Base-by-base conservation (phyloP, 2,797 vertebrate species). In the Rhinoraja longicauda region DNA sequence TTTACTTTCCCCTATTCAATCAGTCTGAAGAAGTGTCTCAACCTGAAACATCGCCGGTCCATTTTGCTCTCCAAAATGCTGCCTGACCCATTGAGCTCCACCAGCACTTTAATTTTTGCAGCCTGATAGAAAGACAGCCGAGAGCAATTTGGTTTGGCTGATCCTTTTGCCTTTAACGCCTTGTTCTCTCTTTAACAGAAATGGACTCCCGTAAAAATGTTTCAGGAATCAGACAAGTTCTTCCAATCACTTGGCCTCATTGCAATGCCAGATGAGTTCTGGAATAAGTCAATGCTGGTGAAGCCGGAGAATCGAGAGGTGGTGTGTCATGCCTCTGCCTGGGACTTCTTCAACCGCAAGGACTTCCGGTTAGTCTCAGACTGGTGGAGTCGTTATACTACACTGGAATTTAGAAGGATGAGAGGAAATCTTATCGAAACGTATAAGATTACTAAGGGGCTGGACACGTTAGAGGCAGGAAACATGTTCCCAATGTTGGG, bases 321-420 rank as follows among this genome's bases (percentile, higher is more conserved):
- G 93, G 98, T 99, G 84, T 99, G 98, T 93, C 98, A 99, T 0
- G 98, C 98, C 70, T 99, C 98, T 0, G 98, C 98, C 45, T 99
- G 98, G 98, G 98, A 99, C 94, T 99, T 99, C 96, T 98, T 98
- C 95, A 99, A 99, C 77, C 96, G 97, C 94, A 98, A 98, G 94
- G 98, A 99, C 95, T 99, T 99, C 96, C 98, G 98, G 98, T 99
- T 94, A 93, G 94, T 72, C 90, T 53, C 26, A 1, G n/a, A 12
- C 21, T 13, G 77, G 76, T 53, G 45, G 4, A 0, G 45, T 53
- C 45, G 53, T 53, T 53, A 53, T 53, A 53, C 45, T n/a, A n/a
- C n/a, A n/a, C n/a, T n/a, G n/a, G n/a, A n/a, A n/a, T n/a, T n/a
- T n/a, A n/a, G n/a, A n/a, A n/a, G n/a, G n/a, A n/a, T n/a, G n/a